Conservation (phyloP, 1,140 invertebrate genomes). For the Philotrypesis tridentata region DNA sequence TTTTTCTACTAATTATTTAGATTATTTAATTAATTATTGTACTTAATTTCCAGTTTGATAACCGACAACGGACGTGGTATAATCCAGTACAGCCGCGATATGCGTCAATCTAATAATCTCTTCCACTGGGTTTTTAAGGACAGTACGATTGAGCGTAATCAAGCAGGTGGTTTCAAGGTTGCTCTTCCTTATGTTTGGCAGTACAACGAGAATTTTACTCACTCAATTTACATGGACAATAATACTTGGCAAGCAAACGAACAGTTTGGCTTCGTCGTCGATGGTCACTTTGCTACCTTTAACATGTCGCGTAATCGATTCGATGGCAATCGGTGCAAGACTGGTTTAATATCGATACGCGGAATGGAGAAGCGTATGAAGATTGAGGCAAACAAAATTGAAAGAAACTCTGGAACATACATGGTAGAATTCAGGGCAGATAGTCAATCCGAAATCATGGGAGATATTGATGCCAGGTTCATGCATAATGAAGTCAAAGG, state of each 20-base stretch:
- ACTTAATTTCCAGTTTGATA: constrained; percentile 78
- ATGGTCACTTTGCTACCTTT: constrained; percentile 91
- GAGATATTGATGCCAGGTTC: constrained; percentile 87
- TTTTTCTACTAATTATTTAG: neutral
- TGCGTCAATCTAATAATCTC: constrained; percentile 93
- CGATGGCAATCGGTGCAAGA: constrained; percentile 87
- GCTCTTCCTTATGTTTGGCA: constrained; percentile 94
- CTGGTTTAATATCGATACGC: constrained; percentile 86
- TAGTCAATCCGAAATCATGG: constrained; percentile 95
- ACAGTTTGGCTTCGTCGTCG: constrained; percentile 88
- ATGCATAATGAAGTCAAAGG: constrained; percentile 84
- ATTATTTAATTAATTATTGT: neutral
- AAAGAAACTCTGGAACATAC: constrained; percentile 87
- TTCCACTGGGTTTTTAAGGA: constrained; percentile 95
- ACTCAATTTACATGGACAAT: constrained; percentile 89
- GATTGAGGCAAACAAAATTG: constrained; percentile 86
- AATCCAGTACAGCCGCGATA: constrained; percentile 90
- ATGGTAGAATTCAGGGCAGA: constrained; percentile 92
- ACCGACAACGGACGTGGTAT: constrained; percentile 90
- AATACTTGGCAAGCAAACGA: constrained; percentile 90
- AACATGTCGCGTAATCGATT: constrained; percentile 92
- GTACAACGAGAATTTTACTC: constrained; percentile 95
- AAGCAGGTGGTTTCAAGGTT: constrained; percentile 87
- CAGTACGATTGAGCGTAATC: constrained; percentile 90
- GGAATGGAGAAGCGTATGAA: constrained; percentile 98